phyloP scores from a whole-genome alignment of 1,140 invertebrate species.

The Pachypsylla venusta region DNA sequence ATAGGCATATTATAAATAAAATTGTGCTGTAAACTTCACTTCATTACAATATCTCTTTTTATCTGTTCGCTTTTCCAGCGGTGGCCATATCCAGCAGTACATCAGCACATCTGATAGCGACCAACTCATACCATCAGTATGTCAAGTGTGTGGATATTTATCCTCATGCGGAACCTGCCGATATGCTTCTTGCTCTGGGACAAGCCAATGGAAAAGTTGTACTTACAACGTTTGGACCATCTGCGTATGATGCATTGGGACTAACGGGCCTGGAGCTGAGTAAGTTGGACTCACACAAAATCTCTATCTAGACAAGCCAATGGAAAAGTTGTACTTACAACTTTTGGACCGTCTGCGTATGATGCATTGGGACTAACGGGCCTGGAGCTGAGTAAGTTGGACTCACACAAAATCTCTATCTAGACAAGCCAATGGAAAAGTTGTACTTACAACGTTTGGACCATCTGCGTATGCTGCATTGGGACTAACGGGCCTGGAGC shows the following conservation, averaged over 20 bases:
- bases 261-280: constrained; percentile 61
- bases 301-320: constrained; percentile 31
- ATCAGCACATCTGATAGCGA: constrained; percentile 47
- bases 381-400: constrained; percentile 57
- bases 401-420: neutral
- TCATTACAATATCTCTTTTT: neutral
- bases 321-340: constrained; percentile 66
- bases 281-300: constrained; percentile 33
- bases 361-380: constrained; percentile 50
- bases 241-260: constrained; percentile 45
- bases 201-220: constrained; percentile 71
- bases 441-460: constrained; percentile 61
- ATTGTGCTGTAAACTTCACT: neutral
- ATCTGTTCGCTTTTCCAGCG: constrained; percentile 32
- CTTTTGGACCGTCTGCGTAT: constrained; percentile 53
- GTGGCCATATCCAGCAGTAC: constrained; percentile 48
- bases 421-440: constrained; percentile 49
- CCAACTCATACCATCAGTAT: constrained; percentile 47
- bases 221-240: constrained; percentile 60
- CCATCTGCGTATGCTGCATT: constrained; percentile 47
- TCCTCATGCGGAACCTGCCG: constrained; percentile 43
- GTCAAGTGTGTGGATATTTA: constrained; percentile 66
- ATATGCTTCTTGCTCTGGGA: constrained; percentile 67
- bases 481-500: constrained; percentile 54
- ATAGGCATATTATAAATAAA: no score